Base-by-base conservation (phyloP, 2,888 invertebrate genomes). In the Callyntrura sp. region DNA sequence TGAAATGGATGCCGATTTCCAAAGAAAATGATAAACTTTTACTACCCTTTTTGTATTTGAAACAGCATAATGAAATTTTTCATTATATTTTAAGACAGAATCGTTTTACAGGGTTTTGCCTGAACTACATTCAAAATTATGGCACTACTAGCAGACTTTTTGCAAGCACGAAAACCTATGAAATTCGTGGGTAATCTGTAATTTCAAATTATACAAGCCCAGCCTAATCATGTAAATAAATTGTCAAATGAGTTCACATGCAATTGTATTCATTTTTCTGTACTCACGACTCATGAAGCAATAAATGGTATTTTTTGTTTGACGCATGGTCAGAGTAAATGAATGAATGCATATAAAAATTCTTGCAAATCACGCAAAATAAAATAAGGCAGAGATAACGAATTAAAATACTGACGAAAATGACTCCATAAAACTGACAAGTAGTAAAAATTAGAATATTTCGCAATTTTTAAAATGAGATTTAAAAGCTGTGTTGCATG, bases 211-310 rank as follows among this genome's bases (percentile, higher is more conserved):
- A 73, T 48, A 45, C 48, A 48, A 70, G 17, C 14, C 45, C 73
- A 45, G 23, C 12, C 73, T 48, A 73, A 73, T 73, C 73, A 73
- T 73, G 73, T 45, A 73, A 45, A 73, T 48, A 48, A 73, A 73
- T 48, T 73, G 73, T 73, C 73, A 45, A 73, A 45, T 48, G 73
- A 45, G 73, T 48, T 73, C 73, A 73, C 48, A 73, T n/a, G n/a
- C n/a, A n/a, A n/a, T 48, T 48, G 11, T 48, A 20, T 48, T 11
- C 20, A 73, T 28, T 70, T 73, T 73, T 48, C 48, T 20, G 45
- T 45, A 48, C 48, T 73, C 73, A 73, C 73, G 73, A 73, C 28
- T 73, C 45, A 23, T 48, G 48, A 48, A 45, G 23, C 20, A 73
- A 48, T 48, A 73, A 73, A 73, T 48, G 23, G 48, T 4, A 23